Conservation (phyloP, 2,888 invertebrate species). For the Atrina japonica region DNA sequence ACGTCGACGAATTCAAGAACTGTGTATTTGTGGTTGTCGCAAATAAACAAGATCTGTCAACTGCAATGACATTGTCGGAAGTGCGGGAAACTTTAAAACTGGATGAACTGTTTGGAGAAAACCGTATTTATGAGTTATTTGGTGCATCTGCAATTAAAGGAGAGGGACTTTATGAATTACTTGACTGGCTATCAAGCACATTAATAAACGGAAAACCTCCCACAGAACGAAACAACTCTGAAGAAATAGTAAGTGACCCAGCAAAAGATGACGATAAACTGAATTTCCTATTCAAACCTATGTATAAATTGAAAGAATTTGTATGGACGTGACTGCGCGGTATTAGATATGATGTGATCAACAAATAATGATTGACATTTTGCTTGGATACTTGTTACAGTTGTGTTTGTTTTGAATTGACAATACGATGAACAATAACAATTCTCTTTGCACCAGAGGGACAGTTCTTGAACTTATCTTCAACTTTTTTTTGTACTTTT, state of each 20-base stretch:
- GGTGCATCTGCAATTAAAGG: constrained; percentile 42
- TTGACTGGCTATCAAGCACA: constrained; percentile 50
- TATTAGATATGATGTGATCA: too few species aligned
- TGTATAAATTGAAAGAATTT: not conserved
- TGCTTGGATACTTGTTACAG: too few species aligned
- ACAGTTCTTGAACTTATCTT: too few species aligned
- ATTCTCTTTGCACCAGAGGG: too few species aligned
- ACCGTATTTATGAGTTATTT: constrained; percentile 41
- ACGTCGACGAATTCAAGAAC: constrained; percentile 50
- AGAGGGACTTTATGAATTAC: constrained; percentile 47
- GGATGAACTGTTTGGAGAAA: not conserved
- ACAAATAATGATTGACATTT: too few species aligned
- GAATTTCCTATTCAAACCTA: not conserved
- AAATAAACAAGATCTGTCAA: constrained; percentile 64
- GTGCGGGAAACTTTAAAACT: constrained; percentile 46
- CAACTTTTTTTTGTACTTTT: too few species aligned
- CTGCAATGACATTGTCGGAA: constrained; percentile 49
- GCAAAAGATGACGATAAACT: not conserved
- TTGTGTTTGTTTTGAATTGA: too few species aligned
- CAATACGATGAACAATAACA: too few species aligned
- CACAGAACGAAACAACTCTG: too few species aligned
- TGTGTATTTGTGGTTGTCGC: constrained; percentile 52
- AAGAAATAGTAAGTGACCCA: not conserved
- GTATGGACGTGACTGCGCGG: too few species aligned
- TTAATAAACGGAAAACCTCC: not conserved